Percentiles rank a stretch among this genome's conserved stretches.
These are phyloP conservation scores for Dendronephthya gigantea DNA, from an alignment of 64 coral and sea anemone genomes.

Conservation along the genomic window DNA sequence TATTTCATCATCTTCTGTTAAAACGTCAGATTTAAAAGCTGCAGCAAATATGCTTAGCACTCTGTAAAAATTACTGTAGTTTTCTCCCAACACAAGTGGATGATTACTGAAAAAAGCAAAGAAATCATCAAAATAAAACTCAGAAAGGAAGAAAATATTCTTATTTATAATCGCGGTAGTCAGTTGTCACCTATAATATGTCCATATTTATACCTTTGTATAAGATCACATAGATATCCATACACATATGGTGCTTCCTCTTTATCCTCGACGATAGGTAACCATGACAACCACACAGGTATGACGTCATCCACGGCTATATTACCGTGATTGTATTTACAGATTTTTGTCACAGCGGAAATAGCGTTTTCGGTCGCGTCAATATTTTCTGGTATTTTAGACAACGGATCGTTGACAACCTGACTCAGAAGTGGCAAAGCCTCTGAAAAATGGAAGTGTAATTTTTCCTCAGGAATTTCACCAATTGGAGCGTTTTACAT, in stretches of 20 bases:
- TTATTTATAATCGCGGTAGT: too few relatives aligned
- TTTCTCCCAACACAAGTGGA: slow-evolving; percentile 55
- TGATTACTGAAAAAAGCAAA: slow-evolving; percentile 44
- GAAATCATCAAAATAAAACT: background rate
- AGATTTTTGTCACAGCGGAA: slow-evolving; percentile 93
- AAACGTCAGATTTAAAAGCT: slow-evolving; percentile 56
- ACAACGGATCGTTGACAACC: slow-evolving; percentile 66
- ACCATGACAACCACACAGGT: slow-evolving; percentile 59
- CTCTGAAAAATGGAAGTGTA: slow-evolving; percentile 35
- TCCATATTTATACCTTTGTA: slow-evolving; percentile 77
- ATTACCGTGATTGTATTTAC: slow-evolving; percentile 98
- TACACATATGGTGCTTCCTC: slow-evolving; percentile 96
- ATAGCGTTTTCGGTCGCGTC: slow-evolving; percentile 96
- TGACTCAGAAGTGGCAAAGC: slow-evolving; percentile 54
- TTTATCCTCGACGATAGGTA: slow-evolving; percentile 94
- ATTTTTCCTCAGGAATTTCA: too few relatives aligned
- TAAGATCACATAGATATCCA: slow-evolving; percentile 89
- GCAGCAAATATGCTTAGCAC: slow-evolving; percentile 86
- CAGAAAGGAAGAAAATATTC: background rate
- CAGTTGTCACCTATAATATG: too few relatives aligned
- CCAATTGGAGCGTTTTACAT: too few relatives aligned
- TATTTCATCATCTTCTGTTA: slow-evolving; percentile 59
- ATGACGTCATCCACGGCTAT: slow-evolving; percentile 77
- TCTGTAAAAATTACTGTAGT: slow-evolving; percentile 67
- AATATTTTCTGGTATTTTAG: slow-evolving; percentile 82